phyloP scores from a whole-genome alignment of 2,113 vertebrate species.

The Cottus gobio region DNA sequence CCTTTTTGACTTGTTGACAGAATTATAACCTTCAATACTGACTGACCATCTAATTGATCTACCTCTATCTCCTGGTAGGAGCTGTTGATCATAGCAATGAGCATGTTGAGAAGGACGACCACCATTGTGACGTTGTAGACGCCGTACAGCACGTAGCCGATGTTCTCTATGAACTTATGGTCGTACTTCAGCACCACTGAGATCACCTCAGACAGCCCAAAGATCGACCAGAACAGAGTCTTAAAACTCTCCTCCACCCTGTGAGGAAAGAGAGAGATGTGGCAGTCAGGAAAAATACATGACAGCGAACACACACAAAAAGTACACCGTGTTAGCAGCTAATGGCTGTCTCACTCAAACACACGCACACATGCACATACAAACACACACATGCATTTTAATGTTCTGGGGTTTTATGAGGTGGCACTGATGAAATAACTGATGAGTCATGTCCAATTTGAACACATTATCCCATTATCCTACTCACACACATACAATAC shows the following conservation, averaged over 20 bases:
- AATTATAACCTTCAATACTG: background rate
- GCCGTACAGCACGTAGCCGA: constrained; percentile 95
- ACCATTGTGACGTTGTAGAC: constrained; percentile 99
- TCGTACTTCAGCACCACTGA: constrained; percentile 98
- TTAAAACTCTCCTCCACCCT: constrained; percentile 99
- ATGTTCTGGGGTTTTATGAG: constrained; percentile 55
- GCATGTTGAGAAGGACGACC: constrained; percentile 98
- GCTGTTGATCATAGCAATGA: constrained; percentile 99
- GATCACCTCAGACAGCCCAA: constrained; percentile 96
- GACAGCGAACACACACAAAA: constrained; percentile 22
- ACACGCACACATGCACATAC: constrained; percentile 10
- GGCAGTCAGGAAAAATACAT: constrained; percentile 8
- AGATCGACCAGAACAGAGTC: constrained; percentile 99
- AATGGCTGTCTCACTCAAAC: constrained; percentile 25
- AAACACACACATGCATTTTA: constrained; percentile 20
- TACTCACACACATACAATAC: background rate
- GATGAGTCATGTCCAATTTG: constrained; percentile 67
- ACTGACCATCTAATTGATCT: background rate
- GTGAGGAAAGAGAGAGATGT: constrained; percentile 14
- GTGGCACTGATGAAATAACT: constrained; percentile 66
- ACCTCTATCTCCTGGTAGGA: constrained; percentile 99
- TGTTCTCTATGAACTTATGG: constrained; percentile 99
- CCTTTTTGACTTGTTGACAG: constrained; percentile 48
- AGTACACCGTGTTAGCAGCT: background rate
- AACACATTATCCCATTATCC: constrained; percentile 40